Evolutionary conservation across 2,888 invertebrate species (phyloP), one percentile per base, ranked within the genome.

Genomic region (Scelioninae gen. 2): DNA sequence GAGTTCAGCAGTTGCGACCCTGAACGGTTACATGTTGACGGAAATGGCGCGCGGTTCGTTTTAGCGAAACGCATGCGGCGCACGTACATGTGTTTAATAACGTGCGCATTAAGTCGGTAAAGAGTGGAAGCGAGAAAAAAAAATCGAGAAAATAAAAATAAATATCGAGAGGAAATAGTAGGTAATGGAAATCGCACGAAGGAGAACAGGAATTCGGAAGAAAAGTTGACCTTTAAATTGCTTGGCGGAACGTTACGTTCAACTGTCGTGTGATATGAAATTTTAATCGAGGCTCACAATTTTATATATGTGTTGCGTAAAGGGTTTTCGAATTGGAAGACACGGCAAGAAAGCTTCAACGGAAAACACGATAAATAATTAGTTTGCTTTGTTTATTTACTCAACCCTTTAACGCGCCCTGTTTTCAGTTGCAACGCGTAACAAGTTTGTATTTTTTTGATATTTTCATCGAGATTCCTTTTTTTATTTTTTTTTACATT

Each of bases 51-150:
- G 50, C 33, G 48, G 41, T 70, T 70, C 64, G 57, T 64, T 63
- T 70, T 63, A 63, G 45, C 39, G 46, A 70, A 64, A 35, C 55
- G 63, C 50, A 70, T 70, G 63, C 70, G 57, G 50, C 6, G 57
- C 70, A 70, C 71, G 71, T 71, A 71, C 55, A 46, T 28, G 52
- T 70, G 63, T 39, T 71, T 71, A 69, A 61, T 69, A 69, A 69
- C 61, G 69, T 55, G 61, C 46, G 55, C 61, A 61, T 69, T 61
- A 69, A 69, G 18, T 61, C 22, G 53, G 46, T 25, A 61, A 61
- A 48, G 41, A 70, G 35, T 57, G 55, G 70, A 61, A 61, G 55
- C 31, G 55, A 55, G 57, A 19, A 48, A 41, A 6, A 50, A 61
- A 18, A 33, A 58, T 22, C 18, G 46, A 48, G 55, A 28, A 50